Conservation (phyloP, 2,797 vertebrate genomes). For the Potorous gilbertii region DNA sequence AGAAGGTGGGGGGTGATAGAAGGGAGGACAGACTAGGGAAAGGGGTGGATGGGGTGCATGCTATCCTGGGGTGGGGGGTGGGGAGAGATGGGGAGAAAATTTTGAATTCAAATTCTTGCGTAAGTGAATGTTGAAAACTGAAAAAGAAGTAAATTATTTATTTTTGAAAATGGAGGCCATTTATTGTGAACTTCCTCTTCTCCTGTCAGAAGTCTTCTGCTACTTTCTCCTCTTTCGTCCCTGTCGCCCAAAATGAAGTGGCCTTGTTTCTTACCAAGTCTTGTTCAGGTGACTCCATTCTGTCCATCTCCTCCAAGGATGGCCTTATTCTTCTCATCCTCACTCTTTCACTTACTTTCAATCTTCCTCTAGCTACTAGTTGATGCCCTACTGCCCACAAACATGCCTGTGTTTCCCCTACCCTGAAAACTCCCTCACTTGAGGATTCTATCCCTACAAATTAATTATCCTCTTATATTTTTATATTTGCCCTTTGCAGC, state of each 20-base stretch:
- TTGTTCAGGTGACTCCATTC: not conserved
- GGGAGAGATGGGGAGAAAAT: no score
- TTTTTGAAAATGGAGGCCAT: not conserved
- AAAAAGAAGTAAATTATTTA: no score
- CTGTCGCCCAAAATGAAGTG: not conserved
- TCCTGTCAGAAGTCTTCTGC: not conserved
- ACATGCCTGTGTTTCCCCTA: not conserved
- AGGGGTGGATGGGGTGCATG: no score
- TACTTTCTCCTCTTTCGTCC: not conserved
- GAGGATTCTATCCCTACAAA: not conserved
- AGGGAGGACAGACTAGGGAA: no score
- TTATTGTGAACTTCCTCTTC: not conserved
- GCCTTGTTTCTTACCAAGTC: not conserved
- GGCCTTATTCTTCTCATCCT: not conserved
- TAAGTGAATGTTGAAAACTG: no score
- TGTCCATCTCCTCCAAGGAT: not conserved
- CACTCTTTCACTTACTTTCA: not conserved
- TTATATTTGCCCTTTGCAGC: not conserved
- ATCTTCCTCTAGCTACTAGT: not conserved
- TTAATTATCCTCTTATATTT: not conserved
- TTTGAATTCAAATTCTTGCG: no score
- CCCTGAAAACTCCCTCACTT: not conserved
- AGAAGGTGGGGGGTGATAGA: no score
- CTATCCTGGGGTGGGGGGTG: no score
- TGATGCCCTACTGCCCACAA: not conserved